These are phyloP conservation scores for Syrrhaptes paradoxus DNA, from an alignment of 2,113 vertebrate genomes.

Conservation along the genomic window DNA sequence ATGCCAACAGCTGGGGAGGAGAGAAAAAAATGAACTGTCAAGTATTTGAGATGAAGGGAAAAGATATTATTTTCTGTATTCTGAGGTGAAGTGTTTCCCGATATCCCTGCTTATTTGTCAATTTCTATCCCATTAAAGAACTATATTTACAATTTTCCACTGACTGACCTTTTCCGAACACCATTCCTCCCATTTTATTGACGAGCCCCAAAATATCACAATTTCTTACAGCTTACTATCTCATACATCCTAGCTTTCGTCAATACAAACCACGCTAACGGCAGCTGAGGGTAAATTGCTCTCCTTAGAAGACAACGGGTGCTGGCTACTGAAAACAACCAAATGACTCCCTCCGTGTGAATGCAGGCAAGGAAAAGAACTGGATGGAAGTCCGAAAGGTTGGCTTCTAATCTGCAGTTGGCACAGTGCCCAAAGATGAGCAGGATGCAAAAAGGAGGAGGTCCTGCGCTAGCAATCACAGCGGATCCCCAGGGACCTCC, in stretches of 20 bases:
- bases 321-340: neutral
- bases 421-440: neutral
- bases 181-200: neutral
- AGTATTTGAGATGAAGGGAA: neutral
- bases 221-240: neutral
- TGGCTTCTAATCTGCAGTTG: neutral
- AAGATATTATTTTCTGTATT: neutral
- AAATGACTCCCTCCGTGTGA: neutral
- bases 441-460: neutral
- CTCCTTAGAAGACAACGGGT: neutral
- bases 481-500: neutral
- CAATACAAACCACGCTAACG: neutral
- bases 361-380: neutral
- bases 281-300: neutral
- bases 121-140: neutral
- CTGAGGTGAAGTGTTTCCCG: neutral
- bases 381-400: neutral
- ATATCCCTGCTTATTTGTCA: neutral
- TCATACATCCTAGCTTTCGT: neutral
- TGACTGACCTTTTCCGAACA: neutral
- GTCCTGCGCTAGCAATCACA: neutral
- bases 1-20: neutral
- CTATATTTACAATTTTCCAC: neutral
- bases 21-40: neutral
- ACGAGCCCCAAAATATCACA: neutral